Evolutionary conservation across 2,797 vertebrate species (phyloP), one percentile per base, ranked within the genome.

Genomic region (Loris lydekkerianus): DNA sequence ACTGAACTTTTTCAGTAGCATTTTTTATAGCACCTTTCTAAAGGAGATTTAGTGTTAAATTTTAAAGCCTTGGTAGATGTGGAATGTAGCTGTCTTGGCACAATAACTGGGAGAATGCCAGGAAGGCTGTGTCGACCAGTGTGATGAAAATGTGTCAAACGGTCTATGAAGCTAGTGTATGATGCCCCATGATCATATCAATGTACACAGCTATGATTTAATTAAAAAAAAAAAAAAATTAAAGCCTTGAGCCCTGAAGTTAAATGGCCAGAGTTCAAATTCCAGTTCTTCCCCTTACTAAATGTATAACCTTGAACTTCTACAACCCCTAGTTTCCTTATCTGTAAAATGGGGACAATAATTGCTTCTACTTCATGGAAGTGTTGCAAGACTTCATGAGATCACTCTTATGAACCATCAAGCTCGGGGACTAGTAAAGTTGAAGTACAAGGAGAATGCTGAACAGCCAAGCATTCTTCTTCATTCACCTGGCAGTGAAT

Each of bases 191-290:
- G 34, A 34, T 34, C 34, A 34, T 34, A 34, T 34, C 34, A 34
- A 34, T 34, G 34, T 34, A 34, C 34, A 34, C 34, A 34, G 34
- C 34, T 34, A 34, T 34, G 34, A 34, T 34, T 34, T 34, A 34
- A 34, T 34, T 34, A 34, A 34, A 34, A 34, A 34, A 34, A 34
- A 34, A 34, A 34, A 34, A 34, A 34, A 34, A 34, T n/a, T 72
- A 88, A 76, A 9, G 5, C 60, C 75, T 70, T 94, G 58, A 43
- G 46, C 11, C 13, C 80, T 84, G 27, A 34, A 91, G 17, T 91
- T 83, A 72, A 76, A 40, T 63, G 65, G 7, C 40, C 58, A 89
- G 25, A 93, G 84, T 82, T 76, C 58, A 94, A 73, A 81, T 86
- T 80, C 82, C 40, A 83, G 34, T 20, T 73, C 18, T 78, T 86